phyloP scores from a whole-genome alignment of 2,888 invertebrate species.

The Cistogaster globosa region DNA sequence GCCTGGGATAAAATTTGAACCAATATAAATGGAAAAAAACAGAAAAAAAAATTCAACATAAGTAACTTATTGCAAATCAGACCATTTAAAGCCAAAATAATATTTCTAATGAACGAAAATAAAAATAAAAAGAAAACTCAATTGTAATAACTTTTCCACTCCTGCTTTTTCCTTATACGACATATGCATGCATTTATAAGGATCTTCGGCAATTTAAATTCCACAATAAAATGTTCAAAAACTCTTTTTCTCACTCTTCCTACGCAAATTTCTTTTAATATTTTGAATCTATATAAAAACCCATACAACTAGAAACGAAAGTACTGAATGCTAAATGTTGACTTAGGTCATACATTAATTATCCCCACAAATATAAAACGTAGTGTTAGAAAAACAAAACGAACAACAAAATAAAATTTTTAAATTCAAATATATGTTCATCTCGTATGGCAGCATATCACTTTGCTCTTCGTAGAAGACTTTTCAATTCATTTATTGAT shows the following conservation, averaged over 20 bases:
- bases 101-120: no score
- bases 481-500: slow-evolving; percentile 8
- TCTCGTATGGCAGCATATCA: not conserved
- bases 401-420: not conserved
- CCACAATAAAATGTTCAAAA: not conserved
- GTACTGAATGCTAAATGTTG: slow-evolving; percentile 28
- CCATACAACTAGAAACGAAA: slow-evolving; percentile 3
- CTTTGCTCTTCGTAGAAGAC: not conserved
- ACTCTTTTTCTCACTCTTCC: slow-evolving; percentile 47
- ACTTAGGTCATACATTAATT: slow-evolving; percentile 46
- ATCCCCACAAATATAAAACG: slow-evolving; percentile 31
- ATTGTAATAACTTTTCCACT: no score
- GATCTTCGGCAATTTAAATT: not conserved
- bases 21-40: no score
- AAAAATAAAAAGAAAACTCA: no score
- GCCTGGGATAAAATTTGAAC: no score
- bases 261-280: slow-evolving; percentile 17
- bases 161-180: not conserved
- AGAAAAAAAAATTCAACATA: no score
- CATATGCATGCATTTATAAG: not conserved
- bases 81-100: no score
- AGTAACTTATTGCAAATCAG: no score
- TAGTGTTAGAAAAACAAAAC: slow-evolving; percentile 1
- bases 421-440: no score
- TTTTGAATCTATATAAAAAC: no score